A percentile compares a stretch with the other conserved stretches of the same genome.
phyloP scores from a whole-genome alignment of 2,888 invertebrate species.

The Epirrita christyi region DNA sequence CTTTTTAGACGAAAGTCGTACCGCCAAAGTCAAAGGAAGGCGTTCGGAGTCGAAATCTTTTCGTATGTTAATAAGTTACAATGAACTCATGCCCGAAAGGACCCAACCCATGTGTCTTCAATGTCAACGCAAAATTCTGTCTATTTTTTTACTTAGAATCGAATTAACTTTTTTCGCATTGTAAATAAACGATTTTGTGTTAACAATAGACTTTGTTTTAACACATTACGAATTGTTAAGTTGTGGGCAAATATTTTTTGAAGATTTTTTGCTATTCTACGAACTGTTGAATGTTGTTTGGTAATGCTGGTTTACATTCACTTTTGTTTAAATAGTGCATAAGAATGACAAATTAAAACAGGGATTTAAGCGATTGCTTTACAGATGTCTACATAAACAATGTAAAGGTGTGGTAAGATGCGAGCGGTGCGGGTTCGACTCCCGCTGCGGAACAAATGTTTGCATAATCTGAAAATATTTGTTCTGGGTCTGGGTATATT shows the following conservation, averaged over 20 bases:
- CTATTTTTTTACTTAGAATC: slow-evolving; percentile 47
- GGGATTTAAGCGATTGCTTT: background rate
- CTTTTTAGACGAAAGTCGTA: slow-evolving; percentile 71
- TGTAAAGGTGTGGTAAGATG: too few relatives aligned
- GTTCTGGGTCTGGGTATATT: too few relatives aligned
- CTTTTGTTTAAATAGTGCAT: slow-evolving; percentile 16
- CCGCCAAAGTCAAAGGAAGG: slow-evolving; percentile 65
- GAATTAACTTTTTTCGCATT: slow-evolving; percentile 44
- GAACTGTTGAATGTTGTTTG: slow-evolving; percentile 36
- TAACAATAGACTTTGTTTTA: slow-evolving; percentile 53
- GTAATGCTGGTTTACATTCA: slow-evolving; percentile 1
- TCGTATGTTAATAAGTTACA: slow-evolving; percentile 79
- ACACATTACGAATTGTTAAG: slow-evolving; percentile 39
- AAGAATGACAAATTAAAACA: slow-evolving; percentile 2
- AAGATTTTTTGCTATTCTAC: slow-evolving; percentile 37
- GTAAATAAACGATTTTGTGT: slow-evolving; percentile 51
- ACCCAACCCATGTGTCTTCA: slow-evolving; percentile 63
- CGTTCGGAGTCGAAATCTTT: slow-evolving; percentile 61
- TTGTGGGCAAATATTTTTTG: slow-evolving; percentile 48
- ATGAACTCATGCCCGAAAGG: slow-evolving; percentile 69
- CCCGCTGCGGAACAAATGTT: too few relatives aligned
- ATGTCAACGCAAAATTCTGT: slow-evolving; percentile 63
- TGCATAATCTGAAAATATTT: too few relatives aligned
- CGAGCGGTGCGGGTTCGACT: too few relatives aligned
- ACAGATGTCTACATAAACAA: background rate